Conservation (phyloP, 2,113 vertebrate species). For the Pelvicachromis taeniatus region DNA sequence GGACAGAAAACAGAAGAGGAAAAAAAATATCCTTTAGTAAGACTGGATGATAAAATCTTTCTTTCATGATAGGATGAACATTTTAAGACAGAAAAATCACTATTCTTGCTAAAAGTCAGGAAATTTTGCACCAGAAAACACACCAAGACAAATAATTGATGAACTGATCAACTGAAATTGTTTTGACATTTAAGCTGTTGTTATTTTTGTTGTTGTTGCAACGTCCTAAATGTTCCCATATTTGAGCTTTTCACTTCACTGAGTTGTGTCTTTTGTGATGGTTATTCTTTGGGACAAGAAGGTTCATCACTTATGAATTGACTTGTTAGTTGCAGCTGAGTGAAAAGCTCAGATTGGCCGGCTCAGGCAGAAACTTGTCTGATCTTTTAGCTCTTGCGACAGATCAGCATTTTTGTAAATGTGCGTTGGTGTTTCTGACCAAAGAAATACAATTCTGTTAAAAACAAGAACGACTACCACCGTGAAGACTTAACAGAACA, state of each 20-base stretch:
- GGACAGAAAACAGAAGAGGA: fast-evolving
- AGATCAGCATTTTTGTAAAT: not conserved
- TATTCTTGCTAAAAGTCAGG: fast-evolving
- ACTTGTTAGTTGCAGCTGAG: not conserved
- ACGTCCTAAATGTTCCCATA: not conserved
- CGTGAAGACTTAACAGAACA: not conserved
- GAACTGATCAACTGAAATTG: not conserved
- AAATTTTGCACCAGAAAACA: no score
- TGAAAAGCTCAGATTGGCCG: not conserved
- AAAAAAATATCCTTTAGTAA: not conserved
- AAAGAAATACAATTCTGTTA: not conserved
- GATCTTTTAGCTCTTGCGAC: not conserved
- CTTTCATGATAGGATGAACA: not conserved
- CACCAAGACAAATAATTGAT: not conserved
- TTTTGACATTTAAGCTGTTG: not conserved
- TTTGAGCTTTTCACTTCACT: not conserved
- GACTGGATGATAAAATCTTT: not conserved
- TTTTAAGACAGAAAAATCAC: not conserved
- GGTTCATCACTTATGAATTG: not conserved
- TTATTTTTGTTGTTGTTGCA: not conserved
- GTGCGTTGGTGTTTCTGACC: not conserved
- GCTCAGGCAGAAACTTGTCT: not conserved
- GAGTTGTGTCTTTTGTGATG: not conserved
- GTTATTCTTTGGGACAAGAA: not conserved
- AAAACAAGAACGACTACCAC: not conserved